Percentiles rank a stretch among this genome's conserved stretches.
Conservation (phyloP, 1,140 invertebrate genomes). For the Metaphire vulgaris region DNA sequence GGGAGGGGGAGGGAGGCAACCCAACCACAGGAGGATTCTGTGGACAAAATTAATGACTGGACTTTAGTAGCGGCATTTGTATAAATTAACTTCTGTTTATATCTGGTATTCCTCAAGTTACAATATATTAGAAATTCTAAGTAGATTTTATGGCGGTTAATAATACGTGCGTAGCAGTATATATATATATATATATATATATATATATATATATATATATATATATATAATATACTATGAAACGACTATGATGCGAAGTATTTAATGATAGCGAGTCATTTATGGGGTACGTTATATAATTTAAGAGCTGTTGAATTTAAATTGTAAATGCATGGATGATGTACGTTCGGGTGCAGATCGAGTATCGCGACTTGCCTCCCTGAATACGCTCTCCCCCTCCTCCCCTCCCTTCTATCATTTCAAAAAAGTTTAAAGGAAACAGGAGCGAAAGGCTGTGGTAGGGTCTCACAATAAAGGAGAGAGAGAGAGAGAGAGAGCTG, state of each 20-base stretch:
- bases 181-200: constrained; percentile 1
- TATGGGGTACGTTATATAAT: neutral
- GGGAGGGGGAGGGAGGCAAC: neutral
- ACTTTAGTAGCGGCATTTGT: neutral
- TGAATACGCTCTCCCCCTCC: neutral
- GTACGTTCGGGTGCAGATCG: neutral
- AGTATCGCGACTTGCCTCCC: neutral
- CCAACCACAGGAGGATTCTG: neutral
- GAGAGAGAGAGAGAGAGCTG: too few species aligned
- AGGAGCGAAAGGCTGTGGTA: too few species aligned
- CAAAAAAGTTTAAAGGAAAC: too few species aligned
- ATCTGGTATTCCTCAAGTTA: neutral
- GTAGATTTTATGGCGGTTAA: neutral
- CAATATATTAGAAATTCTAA: neutral
- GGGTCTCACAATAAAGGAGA: too few species aligned
- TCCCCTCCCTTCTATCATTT: too few species aligned
- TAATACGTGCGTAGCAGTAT: neutral
- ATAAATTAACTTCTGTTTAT: neutral
- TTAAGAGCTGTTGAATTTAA: neutral
- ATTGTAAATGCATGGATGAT: neutral
- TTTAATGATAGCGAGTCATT: neutral
- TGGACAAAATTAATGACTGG: neutral
- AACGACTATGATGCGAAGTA: neutral
- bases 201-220: neutral
- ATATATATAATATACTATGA: neutral